A percentile compares a stretch with the other conserved stretches of the same genome.
Conservation (phyloP, 53 echinoderm and acorn worm species). For the Paelopatides confundens region DNA sequence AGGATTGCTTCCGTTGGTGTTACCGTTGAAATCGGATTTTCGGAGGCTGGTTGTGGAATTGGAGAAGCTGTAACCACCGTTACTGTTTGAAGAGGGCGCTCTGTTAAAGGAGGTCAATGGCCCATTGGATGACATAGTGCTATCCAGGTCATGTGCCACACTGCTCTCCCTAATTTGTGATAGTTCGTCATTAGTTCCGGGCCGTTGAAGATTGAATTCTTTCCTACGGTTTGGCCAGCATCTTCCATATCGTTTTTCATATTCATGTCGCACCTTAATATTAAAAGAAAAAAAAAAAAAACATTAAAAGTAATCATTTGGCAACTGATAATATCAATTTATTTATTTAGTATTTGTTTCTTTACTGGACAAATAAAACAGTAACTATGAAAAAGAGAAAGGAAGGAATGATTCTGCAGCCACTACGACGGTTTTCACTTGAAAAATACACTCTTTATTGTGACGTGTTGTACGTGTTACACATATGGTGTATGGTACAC, state of each 20-base stretch:
- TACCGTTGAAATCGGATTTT: constrained; percentile 15
- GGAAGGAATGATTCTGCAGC: too few species aligned
- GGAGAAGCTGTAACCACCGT: constrained; percentile 41
- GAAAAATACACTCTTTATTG: too few species aligned
- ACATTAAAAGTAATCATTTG: too few species aligned
- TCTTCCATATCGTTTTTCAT: constrained; percentile 75
- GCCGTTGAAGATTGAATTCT: constrained; percentile 69
- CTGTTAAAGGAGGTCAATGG: constrained; percentile 5
- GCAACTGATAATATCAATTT: neutral
- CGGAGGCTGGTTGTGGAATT: constrained; percentile 48
- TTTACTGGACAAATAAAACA: too few species aligned
- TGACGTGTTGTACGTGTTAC: too few species aligned
- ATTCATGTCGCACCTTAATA: constrained; percentile 78
- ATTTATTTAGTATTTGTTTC: neutral
- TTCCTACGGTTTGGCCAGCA: constrained; percentile 87
- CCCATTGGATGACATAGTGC: constrained; percentile 60
- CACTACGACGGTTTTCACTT: too few species aligned
- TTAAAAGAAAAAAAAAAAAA: too few species aligned
- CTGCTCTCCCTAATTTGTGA: constrained; percentile 86
- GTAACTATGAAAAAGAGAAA: too few species aligned
- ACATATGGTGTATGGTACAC: too few species aligned
- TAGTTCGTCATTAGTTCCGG: constrained; percentile 86
- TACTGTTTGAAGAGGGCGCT: constrained; percentile 34
- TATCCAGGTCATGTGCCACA: constrained; percentile 75
- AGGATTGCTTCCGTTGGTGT: constrained; percentile 38